Base-by-base conservation (phyloP, 2,888 invertebrate genomes). In the Nemapogon koenigi region DNA sequence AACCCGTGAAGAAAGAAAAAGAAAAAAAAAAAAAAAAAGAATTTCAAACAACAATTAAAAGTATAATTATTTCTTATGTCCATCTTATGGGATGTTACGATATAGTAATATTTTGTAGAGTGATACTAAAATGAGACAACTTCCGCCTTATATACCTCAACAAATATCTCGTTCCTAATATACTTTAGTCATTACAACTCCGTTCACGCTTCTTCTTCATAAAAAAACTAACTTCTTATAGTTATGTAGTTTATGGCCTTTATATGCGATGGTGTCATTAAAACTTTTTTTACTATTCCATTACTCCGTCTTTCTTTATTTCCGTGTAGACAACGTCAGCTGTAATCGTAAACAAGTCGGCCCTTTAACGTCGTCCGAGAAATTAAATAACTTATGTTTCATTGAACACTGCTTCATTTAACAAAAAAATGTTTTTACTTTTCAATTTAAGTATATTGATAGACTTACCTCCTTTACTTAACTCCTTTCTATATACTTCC, bases 201-300 rank as follows among this genome's bases (percentile, higher is more conserved):
- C 14, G 22, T 35, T 25, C 35, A 22, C 37, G 37, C 28, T 27
- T 28, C 10, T 28, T 11, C 16, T 28, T 27, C 37, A 28, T 37
- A 18, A 28, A 33, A n/a, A 37, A 37, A 27, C 27, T 14, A 16
- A 37, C 28, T 37, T 27, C 37, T 26, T 16, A 37, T 13, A 15
- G 27, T 27, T 17, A 7, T 10, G 26, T n/a, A n/a, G 26, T 27
- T 15, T 16, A 37, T 14, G 37, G 15, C 28, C 17, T 37, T 28
- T 27, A 28, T 15, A 26, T 25, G 15, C 37, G 37, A 37, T 37
- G 18, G 25, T 15, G 28, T 37, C 37, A 37, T 37, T 37, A 37
- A 37, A 37, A 37, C 37, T 37, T 37, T 37, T 27, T 37, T 37
- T 28, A 37, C 28, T 28, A 16, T 27, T 37, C 13, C 31, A 10